A percentile compares a stretch with the other conserved stretches of the same genome.
These are phyloP conservation scores for Xestobium rufovillosum DNA, from an alignment of 2,888 invertebrate species.

Conservation along the genomic window DNA sequence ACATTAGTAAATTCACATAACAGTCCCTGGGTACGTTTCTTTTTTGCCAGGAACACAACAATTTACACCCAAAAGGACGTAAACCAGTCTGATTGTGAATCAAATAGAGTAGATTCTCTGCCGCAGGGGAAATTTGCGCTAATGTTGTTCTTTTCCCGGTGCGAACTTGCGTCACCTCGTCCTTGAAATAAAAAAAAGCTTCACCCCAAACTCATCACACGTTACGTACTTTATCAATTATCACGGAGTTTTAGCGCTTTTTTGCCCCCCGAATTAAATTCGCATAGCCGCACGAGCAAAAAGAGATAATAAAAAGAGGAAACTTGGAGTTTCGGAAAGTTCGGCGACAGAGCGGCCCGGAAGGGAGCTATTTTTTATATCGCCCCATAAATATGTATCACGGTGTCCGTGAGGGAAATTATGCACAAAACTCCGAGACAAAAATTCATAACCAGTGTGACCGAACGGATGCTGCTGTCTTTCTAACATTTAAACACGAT, in stretches of 20 bases:
- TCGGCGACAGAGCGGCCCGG: too few species aligned
- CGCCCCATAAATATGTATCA: too few species aligned
- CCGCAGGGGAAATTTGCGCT: conserved; percentile 41
- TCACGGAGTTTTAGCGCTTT: conserved; percentile 30
- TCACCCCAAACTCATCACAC: conserved; percentile 32
- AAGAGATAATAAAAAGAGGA: too few species aligned
- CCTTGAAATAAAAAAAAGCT: conserved; percentile 30
- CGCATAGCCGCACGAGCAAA: too few species aligned
- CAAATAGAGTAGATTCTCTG: conserved; percentile 34
- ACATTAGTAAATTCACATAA: conserved; percentile 2
- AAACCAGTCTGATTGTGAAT: conserved; percentile 32
- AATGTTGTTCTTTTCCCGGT: conserved; percentile 34
- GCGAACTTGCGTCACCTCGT: conserved; percentile 26
- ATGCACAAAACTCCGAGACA: too few species aligned
- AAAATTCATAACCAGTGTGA: too few species aligned
- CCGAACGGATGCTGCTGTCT: too few species aligned
- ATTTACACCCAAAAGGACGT: conserved; percentile 16
- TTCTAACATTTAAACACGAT: too few species aligned
- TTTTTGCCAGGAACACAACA: background rate
- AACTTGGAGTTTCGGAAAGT: too few species aligned
- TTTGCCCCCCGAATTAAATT: too few species aligned
- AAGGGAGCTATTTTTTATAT: too few species aligned
- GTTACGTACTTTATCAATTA: conserved; percentile 36
- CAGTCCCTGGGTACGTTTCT: background rate
- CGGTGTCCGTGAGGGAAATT: too few species aligned